Conservation (phyloP, 1,140 invertebrate species). For the Lordiphosa mommai region DNA sequence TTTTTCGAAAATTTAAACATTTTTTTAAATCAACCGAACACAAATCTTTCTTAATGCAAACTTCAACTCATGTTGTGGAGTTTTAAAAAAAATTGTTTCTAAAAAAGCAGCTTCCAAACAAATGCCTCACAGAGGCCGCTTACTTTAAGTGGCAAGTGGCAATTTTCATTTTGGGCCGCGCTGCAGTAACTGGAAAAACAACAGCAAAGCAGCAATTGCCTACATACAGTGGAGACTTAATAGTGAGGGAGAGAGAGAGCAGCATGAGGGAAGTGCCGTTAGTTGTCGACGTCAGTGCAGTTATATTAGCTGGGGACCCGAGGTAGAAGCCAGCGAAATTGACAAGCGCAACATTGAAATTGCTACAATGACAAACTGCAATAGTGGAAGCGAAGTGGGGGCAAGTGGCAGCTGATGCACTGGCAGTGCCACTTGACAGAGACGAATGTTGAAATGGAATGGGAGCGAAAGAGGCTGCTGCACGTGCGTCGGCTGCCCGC, state of each 20-base stretch:
- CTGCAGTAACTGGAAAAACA: not conserved
- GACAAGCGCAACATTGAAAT: slow-evolving; percentile 76
- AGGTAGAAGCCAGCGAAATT: slow-evolving; percentile 49
- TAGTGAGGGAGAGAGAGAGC: not conserved
- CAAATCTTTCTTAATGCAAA: too few relatives aligned
- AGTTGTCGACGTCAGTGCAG: slow-evolving; percentile 16
- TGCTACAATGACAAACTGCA: slow-evolving; percentile 74
- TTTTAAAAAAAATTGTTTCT: too few relatives aligned
- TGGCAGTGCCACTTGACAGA: slow-evolving; percentile 63
- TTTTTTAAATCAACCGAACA: too few relatives aligned
- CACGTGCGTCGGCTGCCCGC: slow-evolving; percentile 60
- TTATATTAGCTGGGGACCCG: slow-evolving; percentile 26
- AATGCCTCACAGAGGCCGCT: slow-evolving; percentile 27
- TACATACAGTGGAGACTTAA: not conserved
- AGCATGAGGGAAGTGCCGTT: slow-evolving; percentile 16
- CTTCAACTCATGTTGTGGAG: too few relatives aligned
- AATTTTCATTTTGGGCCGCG: slow-evolving; percentile 31
- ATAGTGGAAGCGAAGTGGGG: slow-evolving; percentile 8
- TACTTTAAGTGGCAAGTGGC: slow-evolving; percentile 49
- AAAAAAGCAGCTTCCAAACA: too few relatives aligned
- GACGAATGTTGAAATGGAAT: slow-evolving; percentile 53
- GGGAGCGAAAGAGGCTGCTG: slow-evolving; percentile 22
- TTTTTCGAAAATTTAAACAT: too few relatives aligned
- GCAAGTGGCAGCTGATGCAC: slow-evolving; percentile 45
- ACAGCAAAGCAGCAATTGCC: slow-evolving; percentile 10